Conservation (phyloP, 1,140 invertebrate genomes). For the Saccostrea echinata region DNA sequence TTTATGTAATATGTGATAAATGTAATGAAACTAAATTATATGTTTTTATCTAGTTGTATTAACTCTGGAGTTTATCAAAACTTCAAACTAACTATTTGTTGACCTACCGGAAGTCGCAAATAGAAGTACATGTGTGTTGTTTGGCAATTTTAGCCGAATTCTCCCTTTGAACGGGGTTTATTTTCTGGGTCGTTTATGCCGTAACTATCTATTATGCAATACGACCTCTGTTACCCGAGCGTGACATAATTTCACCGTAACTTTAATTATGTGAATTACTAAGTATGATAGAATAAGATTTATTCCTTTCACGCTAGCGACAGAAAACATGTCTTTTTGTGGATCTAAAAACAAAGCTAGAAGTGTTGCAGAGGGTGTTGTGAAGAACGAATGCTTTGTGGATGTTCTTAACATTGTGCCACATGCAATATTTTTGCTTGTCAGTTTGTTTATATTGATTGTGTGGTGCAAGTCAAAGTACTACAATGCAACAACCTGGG, state of each 20-base stretch:
- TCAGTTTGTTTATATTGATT: constrained; percentile 74
- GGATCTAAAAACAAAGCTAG: constrained; percentile 69
- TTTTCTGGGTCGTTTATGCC: neutral
- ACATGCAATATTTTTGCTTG: constrained; percentile 71
- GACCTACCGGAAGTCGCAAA: neutral
- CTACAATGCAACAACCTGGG: constrained; percentile 77
- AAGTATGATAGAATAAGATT: neutral
- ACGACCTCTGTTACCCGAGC: neutral
- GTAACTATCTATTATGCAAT: neutral
- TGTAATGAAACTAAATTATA: neutral
- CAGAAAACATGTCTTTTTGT: constrained; percentile 65
- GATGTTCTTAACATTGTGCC: constrained; percentile 77
- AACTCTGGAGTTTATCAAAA: no score
- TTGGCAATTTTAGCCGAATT: neutral
- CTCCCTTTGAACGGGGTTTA: neutral
- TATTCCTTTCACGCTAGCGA: neutral
- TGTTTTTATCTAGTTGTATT: no score
- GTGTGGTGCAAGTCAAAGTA: constrained; percentile 74
- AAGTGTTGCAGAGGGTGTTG: constrained; percentile 73
- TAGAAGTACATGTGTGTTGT: neutral
- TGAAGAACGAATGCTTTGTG: constrained; percentile 76
- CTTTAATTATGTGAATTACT: no score
- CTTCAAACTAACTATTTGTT: neutral
- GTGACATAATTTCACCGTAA: neutral
- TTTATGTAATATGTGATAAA: neutral